These are phyloP conservation scores for Heptranchias perlo DNA, from an alignment of 2,113 vertebrate genomes.

Conservation along the genomic window DNA sequence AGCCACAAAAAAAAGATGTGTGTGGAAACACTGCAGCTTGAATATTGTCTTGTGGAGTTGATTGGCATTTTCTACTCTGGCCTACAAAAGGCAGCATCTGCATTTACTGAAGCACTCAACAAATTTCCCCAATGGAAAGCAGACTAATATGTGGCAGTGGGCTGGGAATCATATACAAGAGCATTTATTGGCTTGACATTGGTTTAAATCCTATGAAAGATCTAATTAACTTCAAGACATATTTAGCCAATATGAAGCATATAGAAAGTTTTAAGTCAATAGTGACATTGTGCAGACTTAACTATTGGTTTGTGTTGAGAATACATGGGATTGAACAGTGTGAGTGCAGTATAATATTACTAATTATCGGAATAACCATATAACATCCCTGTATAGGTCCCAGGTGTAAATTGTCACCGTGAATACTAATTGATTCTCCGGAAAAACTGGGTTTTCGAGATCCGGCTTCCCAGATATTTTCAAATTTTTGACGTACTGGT, in stretches of 20 bases:
- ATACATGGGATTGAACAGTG: neutral
- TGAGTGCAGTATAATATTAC: neutral
- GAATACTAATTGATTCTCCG: neutral
- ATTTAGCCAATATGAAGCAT: neutral
- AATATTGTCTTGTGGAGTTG: neutral
- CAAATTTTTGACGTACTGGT: neutral
- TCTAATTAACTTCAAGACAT: neutral
- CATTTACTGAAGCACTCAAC: neutral
- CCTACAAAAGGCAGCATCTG: neutral
- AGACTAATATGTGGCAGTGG: neutral
- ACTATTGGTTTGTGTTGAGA: neutral
- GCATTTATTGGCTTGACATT: neutral
- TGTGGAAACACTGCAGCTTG: neutral
- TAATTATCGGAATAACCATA: neutral
- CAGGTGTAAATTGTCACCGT: neutral
- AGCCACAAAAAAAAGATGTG: neutral
- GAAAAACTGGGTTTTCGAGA: neutral
- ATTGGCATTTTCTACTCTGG: slow-evolving; percentile 18
- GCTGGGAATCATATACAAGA: neutral
- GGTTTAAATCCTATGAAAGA: neutral
- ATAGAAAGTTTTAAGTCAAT: neutral
- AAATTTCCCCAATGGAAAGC: neutral
- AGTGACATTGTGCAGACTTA: neutral
- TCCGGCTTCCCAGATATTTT: neutral
- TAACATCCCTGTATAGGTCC: neutral